These are phyloP conservation scores for Ceratina calcarata DNA, from an alignment of 1,140 invertebrate species.

Conservation along the genomic window DNA sequence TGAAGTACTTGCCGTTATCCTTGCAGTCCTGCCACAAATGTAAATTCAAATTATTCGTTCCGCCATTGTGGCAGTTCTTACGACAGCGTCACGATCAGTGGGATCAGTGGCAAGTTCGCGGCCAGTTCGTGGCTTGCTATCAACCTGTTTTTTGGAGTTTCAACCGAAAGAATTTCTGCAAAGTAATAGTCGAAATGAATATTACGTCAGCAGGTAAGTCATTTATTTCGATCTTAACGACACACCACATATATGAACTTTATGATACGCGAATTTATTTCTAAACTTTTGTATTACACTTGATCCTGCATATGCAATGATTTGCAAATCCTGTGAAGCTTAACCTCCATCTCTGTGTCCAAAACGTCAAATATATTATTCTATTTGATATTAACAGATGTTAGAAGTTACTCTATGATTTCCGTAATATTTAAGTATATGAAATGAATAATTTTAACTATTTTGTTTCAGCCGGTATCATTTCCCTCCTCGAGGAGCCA, in stretches of 20 bases:
- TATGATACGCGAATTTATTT: not conserved
- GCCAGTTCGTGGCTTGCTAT: slow-evolving; percentile 23
- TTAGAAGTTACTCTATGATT: not conserved
- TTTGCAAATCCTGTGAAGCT: slow-evolving; percentile 71
- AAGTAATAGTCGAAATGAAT: slow-evolving; percentile 76
- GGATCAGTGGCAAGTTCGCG: not conserved
- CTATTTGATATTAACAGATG: not conserved
- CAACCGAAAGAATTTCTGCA: slow-evolving; percentile 10
- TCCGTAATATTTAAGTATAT: not conserved
- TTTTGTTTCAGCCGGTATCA: slow-evolving; percentile 90
- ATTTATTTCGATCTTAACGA: slow-evolving; percentile 17
- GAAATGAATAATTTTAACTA: not conserved
- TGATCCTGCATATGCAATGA: slow-evolving; percentile 63
- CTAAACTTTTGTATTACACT: slow-evolving; percentile 13
- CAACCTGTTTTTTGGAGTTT: slow-evolving; percentile 23
- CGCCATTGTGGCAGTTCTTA: not conserved
- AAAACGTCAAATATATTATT: slow-evolving; percentile 9
- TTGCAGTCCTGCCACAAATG: not conserved
- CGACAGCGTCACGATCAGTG: slow-evolving; percentile 8
- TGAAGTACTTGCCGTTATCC: not conserved
- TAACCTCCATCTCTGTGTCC: slow-evolving; percentile 66
- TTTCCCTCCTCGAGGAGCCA: slow-evolving; percentile 96
- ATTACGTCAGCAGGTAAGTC: slow-evolving; percentile 79
- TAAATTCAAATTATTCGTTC: not conserved
- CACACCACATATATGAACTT: not conserved